Conservation (phyloP, 1,140 invertebrate species). For the Magallana angulata region DNA sequence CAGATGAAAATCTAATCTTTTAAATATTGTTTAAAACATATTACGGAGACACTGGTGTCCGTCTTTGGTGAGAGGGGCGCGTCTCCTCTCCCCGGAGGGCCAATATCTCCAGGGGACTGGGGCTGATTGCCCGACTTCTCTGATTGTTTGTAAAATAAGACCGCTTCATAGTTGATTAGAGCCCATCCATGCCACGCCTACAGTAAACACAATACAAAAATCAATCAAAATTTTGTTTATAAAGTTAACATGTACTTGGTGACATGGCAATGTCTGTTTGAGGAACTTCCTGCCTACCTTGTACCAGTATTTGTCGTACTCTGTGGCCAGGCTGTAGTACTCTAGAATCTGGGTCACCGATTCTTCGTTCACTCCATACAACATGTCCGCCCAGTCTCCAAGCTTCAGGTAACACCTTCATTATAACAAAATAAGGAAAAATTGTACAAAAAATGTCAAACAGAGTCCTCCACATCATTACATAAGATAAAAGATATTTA, state of each 20-base stretch:
- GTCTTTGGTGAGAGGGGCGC: slow-evolving; percentile 53
- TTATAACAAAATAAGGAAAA: too few relatives aligned
- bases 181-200: slow-evolving; percentile 99
- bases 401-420: slow-evolving; percentile 78
- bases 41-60: slow-evolving; percentile 33
- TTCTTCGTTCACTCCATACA: slow-evolving; percentile 72
- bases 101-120: slow-evolving; percentile 50
- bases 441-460: too few relatives aligned
- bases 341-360: slow-evolving; percentile 85
- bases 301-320: slow-evolving; percentile 88
- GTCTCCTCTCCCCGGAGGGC: not conserved
- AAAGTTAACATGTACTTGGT: too few relatives aligned
- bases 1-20: not conserved
- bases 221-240: too few relatives aligned
- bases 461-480: too few relatives aligned
- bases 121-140: slow-evolving; percentile 20
- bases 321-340: slow-evolving; percentile 92
- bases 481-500: not conserved
- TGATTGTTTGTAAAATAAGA: slow-evolving; percentile 91
- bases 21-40: not conserved
- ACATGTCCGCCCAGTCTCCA: slow-evolving; percentile 76
- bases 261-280: too few relatives aligned
- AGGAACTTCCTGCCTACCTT: slow-evolving; percentile 75
- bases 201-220: slow-evolving; percentile 80
- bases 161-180: slow-evolving; percentile 98